Conservation (phyloP, 1,140 invertebrate genomes). For the Charaxes varanes region DNA sequence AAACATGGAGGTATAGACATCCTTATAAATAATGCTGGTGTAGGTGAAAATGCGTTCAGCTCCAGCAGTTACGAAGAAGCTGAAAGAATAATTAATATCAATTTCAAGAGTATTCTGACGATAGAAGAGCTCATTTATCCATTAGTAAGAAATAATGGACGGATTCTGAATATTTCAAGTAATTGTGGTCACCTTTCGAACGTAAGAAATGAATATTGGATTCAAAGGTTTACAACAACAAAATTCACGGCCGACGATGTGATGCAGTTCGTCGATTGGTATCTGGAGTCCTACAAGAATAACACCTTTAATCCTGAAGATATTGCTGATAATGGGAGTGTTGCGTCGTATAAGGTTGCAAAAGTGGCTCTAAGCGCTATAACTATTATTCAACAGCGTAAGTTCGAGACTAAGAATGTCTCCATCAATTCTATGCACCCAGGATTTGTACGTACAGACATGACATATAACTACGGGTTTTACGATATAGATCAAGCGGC, state of each 20-base stretch:
- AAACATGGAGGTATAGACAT: slow-evolving; percentile 85
- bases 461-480: slow-evolving; percentile 79
- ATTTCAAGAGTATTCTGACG: slow-evolving; percentile 78
- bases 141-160: slow-evolving; percentile 77
- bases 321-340: slow-evolving; percentile 71
- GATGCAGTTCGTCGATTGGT: slow-evolving; percentile 77
- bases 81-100: slow-evolving; percentile 78
- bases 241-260: slow-evolving; percentile 75
- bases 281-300: slow-evolving; percentile 72
- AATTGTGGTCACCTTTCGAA: slow-evolving; percentile 76
- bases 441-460: slow-evolving; percentile 82
- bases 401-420: slow-evolving; percentile 75
- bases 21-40: slow-evolving; percentile 89
- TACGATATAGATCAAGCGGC: slow-evolving; percentile 79
- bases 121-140: slow-evolving; percentile 81
- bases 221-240: slow-evolving; percentile 68
- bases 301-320: slow-evolving; percentile 57
- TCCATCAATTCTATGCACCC: slow-evolving; percentile 80
- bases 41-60: slow-evolving; percentile 76
- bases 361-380: slow-evolving; percentile 81
- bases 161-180: slow-evolving; percentile 85
- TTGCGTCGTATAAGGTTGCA: slow-evolving; percentile 77
- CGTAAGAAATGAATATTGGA: slow-evolving; percentile 73
- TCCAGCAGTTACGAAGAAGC: slow-evolving; percentile 77
- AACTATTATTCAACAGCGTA: slow-evolving; percentile 77